Evolutionary conservation across 2,888 invertebrate species (phyloP).

Genomic region (Cyrtodaria siliqua): DNA sequence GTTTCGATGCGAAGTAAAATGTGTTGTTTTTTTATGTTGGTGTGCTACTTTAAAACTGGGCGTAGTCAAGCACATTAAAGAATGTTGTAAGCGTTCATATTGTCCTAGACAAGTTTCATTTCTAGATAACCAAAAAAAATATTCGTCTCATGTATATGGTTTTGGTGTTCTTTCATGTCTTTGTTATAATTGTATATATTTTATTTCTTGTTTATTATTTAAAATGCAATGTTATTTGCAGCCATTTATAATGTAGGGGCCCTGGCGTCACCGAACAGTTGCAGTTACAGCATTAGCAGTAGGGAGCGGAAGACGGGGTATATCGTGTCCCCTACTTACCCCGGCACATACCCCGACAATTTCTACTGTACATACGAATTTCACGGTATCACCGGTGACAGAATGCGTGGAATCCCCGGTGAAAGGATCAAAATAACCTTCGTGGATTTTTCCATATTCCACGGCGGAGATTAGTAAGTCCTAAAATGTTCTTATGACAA

Average conservation of each 20-base stretch:
- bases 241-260: slow-evolving; percentile 95
- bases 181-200: no score
- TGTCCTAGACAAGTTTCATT: no score
- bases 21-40: no score
- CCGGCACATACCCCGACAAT: slow-evolving; percentile 99
- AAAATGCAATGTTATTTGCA: slow-evolving; percentile 76
- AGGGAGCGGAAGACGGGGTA: slow-evolving; percentile 91
- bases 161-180: no score
- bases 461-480: slow-evolving; percentile 98
- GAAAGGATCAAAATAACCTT: slow-evolving; percentile 98
- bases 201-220: no score
- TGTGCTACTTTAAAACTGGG: no score
- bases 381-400: slow-evolving; percentile 94
- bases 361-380: slow-evolving; percentile 94
- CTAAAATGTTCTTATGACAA: no score
- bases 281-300: slow-evolving; percentile 93
- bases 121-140: no score
- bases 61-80: no score
- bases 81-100: no score
- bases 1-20: no score
- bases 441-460: slow-evolving; percentile 99
- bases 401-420: slow-evolving; percentile 95
- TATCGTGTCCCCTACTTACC: slow-evolving; percentile 98
- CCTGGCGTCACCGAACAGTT: slow-evolving; percentile 93
- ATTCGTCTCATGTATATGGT: no score